Base-by-base conservation (phyloP, 2,113 vertebrate species). In the Mormyrus lacerda region DNA sequence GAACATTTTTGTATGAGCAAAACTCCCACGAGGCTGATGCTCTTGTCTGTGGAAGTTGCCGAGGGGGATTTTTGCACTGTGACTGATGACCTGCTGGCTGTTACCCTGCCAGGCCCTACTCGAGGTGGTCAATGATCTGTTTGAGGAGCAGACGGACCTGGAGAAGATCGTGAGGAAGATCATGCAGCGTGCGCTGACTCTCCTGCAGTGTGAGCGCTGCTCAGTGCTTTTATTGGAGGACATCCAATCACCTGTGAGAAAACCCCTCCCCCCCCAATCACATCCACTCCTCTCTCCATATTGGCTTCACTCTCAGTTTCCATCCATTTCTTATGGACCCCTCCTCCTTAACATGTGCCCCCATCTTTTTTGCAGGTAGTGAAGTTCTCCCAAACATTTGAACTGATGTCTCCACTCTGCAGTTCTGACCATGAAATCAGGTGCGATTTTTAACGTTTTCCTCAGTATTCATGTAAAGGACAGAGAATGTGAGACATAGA, bases 131-230 rank as follows among this genome's bases (percentile, higher is more conserved):
- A 99, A 99, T 92, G 98, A 99, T 90, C 96, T 99, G 93, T 99
- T 99, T 94, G 98, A 99, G 90, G 98, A 99, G 93, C 98, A 99
- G 95, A 99, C 98, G 47, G 97, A 99, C 94, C 94, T 99, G 94
- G 98, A 99, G 96, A 99, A 99, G 95, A 98, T 99, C 91, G 98
- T 99, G 90, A 97, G 97, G 95, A 99, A 99, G 96, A 99, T 99
- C 92, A 99, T 99, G 98, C 98, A 98, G 92, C 97, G 98, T 27
- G 98, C 98, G 58, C 98, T 99, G 95, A 98, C 97, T 10, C 95
- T 99, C 84, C 93, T 99, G 86, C 98, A 99, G 94, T 99, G 98
- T 91, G 98, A 99, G 86, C 95, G 95, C 90, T 96, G 96, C 93
- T 96, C 96, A 1, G 96, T 96, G 89, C 95, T 96, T 27, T 95